These are phyloP conservation scores for Littorina saxatilis DNA, from an alignment of 1,140 invertebrate genomes.

Conservation along the genomic window DNA sequence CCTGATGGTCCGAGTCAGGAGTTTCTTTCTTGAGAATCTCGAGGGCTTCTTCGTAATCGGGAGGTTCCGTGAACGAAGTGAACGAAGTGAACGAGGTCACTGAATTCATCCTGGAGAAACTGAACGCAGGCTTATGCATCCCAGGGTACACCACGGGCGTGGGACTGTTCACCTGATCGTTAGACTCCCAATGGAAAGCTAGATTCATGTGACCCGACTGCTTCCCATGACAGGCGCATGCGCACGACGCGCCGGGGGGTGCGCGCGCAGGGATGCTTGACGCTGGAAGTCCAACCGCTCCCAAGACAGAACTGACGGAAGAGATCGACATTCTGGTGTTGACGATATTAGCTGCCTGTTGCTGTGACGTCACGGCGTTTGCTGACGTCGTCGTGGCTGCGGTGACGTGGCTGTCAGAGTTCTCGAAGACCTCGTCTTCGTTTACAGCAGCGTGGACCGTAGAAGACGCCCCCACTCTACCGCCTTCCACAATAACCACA, in stretches of 20 bases:
- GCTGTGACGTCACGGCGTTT: neutral
- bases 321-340: neutral
- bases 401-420: too few relatives aligned
- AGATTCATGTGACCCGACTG: conserved; percentile 7
- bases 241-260: neutral
- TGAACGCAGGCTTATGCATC: conserved; percentile 30
- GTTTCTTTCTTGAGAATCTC: conserved; percentile 14
- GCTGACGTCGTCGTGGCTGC: neutral
- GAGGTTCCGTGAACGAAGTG: neutral
- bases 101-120: neutral
- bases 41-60: conserved; percentile 29
- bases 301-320: neutral
- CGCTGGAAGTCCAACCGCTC: neutral
- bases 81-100: conserved; percentile 9
- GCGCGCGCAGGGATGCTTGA: neutral
- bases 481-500: too few relatives aligned
- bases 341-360: neutral
- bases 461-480: neutral
- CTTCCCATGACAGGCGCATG: conserved; percentile 19
- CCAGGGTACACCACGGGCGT: conserved; percentile 12
- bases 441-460: neutral
- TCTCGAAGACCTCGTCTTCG: neutral
- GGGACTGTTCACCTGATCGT: neutral
- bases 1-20: neutral
- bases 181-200: neutral